A percentile compares a stretch with the other conserved stretches of the same genome.
Conservation (phyloP, 2,888 invertebrate species). For the Ligdia adustata region DNA sequence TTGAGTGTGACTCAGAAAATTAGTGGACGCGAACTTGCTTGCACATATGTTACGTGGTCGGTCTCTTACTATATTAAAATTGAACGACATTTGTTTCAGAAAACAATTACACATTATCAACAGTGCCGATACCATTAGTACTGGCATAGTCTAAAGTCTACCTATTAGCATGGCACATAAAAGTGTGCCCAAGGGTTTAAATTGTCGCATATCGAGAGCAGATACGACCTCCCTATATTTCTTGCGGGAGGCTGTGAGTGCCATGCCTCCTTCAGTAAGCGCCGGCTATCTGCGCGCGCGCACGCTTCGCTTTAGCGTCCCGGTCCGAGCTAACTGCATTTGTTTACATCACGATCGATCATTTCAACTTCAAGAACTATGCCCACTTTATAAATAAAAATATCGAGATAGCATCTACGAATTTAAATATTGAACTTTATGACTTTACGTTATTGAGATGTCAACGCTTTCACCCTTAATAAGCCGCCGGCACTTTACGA, state of each 20-base stretch:
- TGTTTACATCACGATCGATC: conserved; percentile 70
- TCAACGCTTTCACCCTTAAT: conserved; percentile 68
- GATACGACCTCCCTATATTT: conserved; percentile 53
- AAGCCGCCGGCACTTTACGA: conserved; percentile 66
- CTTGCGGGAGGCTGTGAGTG: conserved; percentile 66
- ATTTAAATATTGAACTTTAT: conserved; percentile 62
- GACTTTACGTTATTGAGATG: conserved; percentile 74
- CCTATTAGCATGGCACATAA: conserved; percentile 23
- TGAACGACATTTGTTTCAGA: background rate
- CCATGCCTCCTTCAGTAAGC: conserved; percentile 79
- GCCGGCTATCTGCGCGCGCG: conserved; percentile 74
- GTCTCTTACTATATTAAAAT: too few relatives aligned
- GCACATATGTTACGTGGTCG: too few relatives aligned
- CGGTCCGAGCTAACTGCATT: conserved; percentile 44
- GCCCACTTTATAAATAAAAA: conserved; percentile 44
- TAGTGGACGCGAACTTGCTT: too few relatives aligned
- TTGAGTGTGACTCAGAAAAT: conserved; percentile 8
- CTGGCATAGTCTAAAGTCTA: conserved; percentile 11
- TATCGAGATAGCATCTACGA: conserved; percentile 49
- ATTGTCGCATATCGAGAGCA: conserved; percentile 24
- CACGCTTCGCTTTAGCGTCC: conserved; percentile 62
- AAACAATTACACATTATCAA: too few relatives aligned
- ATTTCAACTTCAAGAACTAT: conserved; percentile 51
- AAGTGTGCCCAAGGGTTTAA: conserved; percentile 17
- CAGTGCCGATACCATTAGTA: background rate